Evolutionary conservation across 2,888 invertebrate species (phyloP), one percentile per base, ranked within the genome.

Genomic region (Labia minor): DNA sequence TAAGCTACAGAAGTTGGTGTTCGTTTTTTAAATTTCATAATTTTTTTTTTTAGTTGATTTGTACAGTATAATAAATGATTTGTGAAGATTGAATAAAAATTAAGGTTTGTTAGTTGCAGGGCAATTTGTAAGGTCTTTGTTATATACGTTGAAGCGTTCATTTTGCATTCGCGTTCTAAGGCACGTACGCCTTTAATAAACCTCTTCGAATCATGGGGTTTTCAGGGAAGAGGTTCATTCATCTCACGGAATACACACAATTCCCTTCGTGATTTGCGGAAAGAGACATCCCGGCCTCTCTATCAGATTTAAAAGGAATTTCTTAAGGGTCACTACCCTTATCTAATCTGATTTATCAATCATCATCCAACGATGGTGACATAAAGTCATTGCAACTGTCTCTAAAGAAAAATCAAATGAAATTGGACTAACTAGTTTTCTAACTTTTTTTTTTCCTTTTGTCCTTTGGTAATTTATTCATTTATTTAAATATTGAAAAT

Each of bases 121-220:
- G n/a, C 49, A 11, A 8, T 49, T 49, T 49, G 6, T 49, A 3
- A 49, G n/a, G 49, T 49, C 49, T 49, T 49, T 49, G 49, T 49
- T 49, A 49, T 49, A 49, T 14, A 26, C 49, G 6, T 33, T 49
- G 6, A 16, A 49, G 49, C 16, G 49, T 16, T 49, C 49, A 14
- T 49, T 49, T 49, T 49, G 49, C 14, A 49, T 49, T 49, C 49
- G n/a, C 2, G 6, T 49, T 49, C 8, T 2, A 49, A 49, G 14
- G 49, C 49, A 49, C 49, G 49, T 49, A 49, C n/a, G 49, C 14
- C 49, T 49, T 49, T 49, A 49, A 49, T 49, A 49, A 49, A 49
- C 49, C 49, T 49, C 49, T 49, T 49, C 49, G 49, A 49, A 49
- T 49, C 49, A 49, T 3, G 49, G 49, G n/a, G 4, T 14, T 49